These are phyloP conservation scores for Antennarius striatus DNA, from an alignment of 2,113 vertebrate genomes.

Conservation along the genomic window DNA sequence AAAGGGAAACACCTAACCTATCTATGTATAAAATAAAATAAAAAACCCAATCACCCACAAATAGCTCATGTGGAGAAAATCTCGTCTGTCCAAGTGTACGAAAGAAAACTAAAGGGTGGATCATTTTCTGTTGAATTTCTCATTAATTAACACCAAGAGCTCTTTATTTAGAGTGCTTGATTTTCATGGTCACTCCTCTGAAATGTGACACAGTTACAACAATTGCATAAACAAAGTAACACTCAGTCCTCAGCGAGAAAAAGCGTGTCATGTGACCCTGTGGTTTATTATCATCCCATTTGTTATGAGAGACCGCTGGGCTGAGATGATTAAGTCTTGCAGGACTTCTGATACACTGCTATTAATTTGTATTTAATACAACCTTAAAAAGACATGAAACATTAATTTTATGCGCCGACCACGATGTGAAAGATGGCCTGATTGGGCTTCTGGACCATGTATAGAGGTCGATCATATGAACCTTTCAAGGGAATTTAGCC, in stretches of 20 bases:
- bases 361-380: neutral
- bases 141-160: constrained; percentile 63
- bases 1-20: no score
- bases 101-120: neutral
- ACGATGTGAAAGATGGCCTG: no score
- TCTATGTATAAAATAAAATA: no score
- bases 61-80: neutral
- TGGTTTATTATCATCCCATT: constrained; percentile 41
- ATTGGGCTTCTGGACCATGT: no score
- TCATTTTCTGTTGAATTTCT: constrained; percentile 36
- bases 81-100: constrained; percentile 1
- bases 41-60: neutral
- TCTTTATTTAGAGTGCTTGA: constrained; percentile 58
- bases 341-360: constrained; percentile 25
- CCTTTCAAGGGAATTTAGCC: no score
- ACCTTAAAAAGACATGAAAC: no score
- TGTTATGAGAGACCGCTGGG: constrained; percentile 14
- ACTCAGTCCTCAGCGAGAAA: constrained; percentile 35
- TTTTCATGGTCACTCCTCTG: constrained; percentile 54
- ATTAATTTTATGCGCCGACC: no score
- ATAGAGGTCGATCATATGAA: no score
- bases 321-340: constrained; percentile 38
- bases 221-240: constrained; percentile 65
- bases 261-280: constrained; percentile 40
- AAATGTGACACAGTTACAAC: constrained; percentile 62